Evolutionary conservation across 2,888 invertebrate genomes (phyloP), one percentile per base, ranked within the genome.

Genomic region (Spisula solida): DNA sequence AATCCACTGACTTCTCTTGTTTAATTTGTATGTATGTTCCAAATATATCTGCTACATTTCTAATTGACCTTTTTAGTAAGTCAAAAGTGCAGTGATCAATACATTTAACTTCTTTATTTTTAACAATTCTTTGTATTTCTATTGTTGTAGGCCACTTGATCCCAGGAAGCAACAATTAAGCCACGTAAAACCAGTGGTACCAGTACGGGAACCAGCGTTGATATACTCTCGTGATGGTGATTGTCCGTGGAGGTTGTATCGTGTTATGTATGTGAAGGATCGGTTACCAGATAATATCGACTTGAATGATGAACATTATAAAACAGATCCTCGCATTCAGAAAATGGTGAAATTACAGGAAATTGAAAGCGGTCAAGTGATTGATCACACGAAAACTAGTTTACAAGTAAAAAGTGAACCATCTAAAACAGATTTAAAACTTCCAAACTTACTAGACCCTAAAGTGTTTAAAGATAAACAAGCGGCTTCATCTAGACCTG

Each of bases 261-360:
- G 85, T 80, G 91, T 94, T 6, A 55, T 92, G 20, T 91, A 90
- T 31, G 89, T 93, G 14, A 91, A 89, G 85, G 82, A 92, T 41
- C 89, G 92, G 70, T 88, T 95, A 31, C 95, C 95, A 14, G 70
- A 87, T 34, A 90, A 92, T 84, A 82, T 95, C 0, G 92, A 95
- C 87, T 83, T 94, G 5, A 88, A 91, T 31, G 94, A 95, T 87
- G 81, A 92, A 2, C 85, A 90, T 56, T 95, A 91, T 82, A 94
- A 94, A 86, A 89, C 90, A 83, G 95, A 95, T 88, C 95, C 95
- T 0, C 92, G 95, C 79, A 92, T 95, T 85, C 93, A 94, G 90
- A 94, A 94, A 90, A 89, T 93, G 81, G 79, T 93, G 20, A 91
- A 91, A 78, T 60, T 92, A 66, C 91, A 91, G 66, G 93, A 93